These are phyloP conservation scores for Pomatostomus ruficeps DNA, from an alignment of 2,113 vertebrate genomes.

Conservation along the genomic window DNA sequence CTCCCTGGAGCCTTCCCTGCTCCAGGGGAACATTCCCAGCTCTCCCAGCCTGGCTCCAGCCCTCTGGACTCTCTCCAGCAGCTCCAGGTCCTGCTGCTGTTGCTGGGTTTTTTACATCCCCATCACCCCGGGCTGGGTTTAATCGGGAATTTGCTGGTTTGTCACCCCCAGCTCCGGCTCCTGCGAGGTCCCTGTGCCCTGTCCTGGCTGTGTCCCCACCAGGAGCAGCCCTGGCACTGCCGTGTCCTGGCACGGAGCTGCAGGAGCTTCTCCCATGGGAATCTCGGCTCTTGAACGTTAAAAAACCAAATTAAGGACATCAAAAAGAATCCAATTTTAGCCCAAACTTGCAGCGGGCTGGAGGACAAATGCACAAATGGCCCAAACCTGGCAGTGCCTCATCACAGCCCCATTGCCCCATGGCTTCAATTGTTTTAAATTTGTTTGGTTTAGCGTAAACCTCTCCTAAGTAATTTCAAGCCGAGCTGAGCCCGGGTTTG, in stretches of 20 bases:
- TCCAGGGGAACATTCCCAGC: not conserved
- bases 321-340: accelerated
- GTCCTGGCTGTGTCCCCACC: not conserved
- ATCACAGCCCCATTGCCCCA: accelerated
- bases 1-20: not conserved
- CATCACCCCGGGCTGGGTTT: not conserved
- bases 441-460: not conserved
- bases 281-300: not conserved
- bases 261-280: not conserved
- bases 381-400: not conserved
- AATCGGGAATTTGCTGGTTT: not conserved
- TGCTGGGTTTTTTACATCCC: not conserved
- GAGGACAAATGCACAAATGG: accelerated
- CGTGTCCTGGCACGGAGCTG: not conserved
- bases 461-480: not conserved
- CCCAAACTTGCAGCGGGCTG: not conserved
- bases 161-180: not conserved
- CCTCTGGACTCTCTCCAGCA: not conserved
- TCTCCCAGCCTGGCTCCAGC: not conserved
- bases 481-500: not conserved
- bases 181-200: not conserved
- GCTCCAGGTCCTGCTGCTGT: accelerated
- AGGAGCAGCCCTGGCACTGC: not conserved
- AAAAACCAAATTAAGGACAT: not conserved
- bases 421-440: not conserved